Conservation (phyloP, 2,113 vertebrate genomes). For the Callithrix jacchus region DNA sequence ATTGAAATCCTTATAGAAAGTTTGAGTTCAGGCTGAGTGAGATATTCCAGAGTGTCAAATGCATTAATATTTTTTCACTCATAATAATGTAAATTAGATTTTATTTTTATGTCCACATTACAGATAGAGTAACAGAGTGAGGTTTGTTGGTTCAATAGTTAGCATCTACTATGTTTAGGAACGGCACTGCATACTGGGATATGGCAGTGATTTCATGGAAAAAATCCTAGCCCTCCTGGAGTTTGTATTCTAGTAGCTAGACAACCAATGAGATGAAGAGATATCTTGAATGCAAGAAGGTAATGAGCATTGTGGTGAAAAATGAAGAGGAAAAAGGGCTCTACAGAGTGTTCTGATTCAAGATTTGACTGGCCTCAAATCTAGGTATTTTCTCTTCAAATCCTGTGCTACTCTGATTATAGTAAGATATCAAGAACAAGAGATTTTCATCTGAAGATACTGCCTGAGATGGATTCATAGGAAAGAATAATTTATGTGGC, state of each 20-base stretch:
- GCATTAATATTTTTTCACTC: background rate
- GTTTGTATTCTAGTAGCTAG: background rate
- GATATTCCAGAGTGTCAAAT: background rate
- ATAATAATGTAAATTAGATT: background rate
- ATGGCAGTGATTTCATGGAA: background rate
- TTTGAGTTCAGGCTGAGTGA: background rate
- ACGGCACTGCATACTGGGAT: background rate
- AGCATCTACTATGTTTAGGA: background rate
- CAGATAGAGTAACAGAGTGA: background rate
- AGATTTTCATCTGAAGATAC: background rate
- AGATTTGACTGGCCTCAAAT: background rate
- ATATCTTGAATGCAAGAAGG: background rate
- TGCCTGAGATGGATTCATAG: background rate
- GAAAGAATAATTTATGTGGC: background rate
- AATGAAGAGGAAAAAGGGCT: background rate
- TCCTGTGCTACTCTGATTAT: background rate
- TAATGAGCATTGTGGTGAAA: background rate
- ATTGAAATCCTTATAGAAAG: background rate
- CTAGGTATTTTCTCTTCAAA: background rate
- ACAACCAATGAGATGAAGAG: background rate
- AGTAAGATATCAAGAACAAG: background rate
- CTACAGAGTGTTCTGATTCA: background rate
- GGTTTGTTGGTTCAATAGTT: background rate
- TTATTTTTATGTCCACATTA: background rate
- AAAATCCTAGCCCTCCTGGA: background rate